Evolutionary conservation across 1,140 invertebrate genomes (phyloP).

Genomic region (Streblospio benedicti): DNA sequence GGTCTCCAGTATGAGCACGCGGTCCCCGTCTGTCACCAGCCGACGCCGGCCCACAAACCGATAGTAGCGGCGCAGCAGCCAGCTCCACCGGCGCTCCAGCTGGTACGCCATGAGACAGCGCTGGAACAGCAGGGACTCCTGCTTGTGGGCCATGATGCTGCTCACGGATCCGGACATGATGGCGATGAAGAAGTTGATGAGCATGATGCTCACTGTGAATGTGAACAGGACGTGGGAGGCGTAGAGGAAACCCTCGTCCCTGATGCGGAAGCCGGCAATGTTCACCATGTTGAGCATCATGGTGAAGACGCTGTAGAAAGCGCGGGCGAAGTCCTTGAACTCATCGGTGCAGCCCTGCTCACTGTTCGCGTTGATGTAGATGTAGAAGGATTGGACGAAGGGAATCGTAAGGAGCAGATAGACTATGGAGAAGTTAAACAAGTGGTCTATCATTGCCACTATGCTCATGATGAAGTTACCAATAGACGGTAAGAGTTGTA

Average conservation of each 20-base stretch:
- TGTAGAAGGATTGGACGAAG: neutral
- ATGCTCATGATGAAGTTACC: slow-evolving; percentile 2
- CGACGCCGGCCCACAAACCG: neutral
- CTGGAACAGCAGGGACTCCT: neutral
- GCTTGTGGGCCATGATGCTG: neutral
- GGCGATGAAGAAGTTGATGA: slow-evolving; percentile 10
- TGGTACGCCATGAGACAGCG: neutral
- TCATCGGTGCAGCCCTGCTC: neutral
- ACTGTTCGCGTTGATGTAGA: neutral
- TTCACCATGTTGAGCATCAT: slow-evolving; percentile 7
- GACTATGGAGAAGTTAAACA: neutral
- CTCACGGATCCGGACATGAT: neutral
- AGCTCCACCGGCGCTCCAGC: neutral
- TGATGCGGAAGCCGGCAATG: neutral
- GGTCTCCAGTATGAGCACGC: too few species aligned
- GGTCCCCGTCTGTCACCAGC: too few species aligned
- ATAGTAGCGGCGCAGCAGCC: neutral
- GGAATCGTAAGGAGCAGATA: neutral
- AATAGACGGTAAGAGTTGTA: neutral
- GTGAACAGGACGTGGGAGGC: slow-evolving; percentile 2
- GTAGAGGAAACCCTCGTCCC: neutral
- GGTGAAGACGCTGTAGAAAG: neutral
- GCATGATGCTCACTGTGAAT: neutral
- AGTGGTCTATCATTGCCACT: neutral
- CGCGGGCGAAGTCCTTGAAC: neutral